Evolutionary conservation across 2,888 invertebrate genomes (phyloP).

Genomic region (Bunonema sp.): DNA sequence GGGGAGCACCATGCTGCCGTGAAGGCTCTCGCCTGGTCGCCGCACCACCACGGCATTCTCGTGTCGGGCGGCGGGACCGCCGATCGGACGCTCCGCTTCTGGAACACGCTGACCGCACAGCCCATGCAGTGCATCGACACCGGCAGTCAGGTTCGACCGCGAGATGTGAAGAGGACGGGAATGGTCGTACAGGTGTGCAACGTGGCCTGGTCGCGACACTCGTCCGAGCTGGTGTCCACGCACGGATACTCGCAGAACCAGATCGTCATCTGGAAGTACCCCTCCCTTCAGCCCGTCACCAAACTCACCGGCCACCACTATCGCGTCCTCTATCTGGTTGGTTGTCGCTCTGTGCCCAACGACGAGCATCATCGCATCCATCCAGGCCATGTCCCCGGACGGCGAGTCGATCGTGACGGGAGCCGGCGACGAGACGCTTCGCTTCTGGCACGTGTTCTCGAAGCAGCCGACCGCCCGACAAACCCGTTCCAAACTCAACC

Average conservation of each 20-base stretch:
- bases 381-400: slow-evolving; percentile 75
- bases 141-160: slow-evolving; percentile 66
- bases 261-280: slow-evolving; percentile 95
- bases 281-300: slow-evolving; percentile 84
- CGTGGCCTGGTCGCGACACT: slow-evolving; percentile 94
- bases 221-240: slow-evolving; percentile 83
- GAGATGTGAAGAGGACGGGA: not conserved
- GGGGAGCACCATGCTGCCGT: slow-evolving; percentile 90
- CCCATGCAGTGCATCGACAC: slow-evolving; percentile 96
- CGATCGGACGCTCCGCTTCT: slow-evolving; percentile 73
- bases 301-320: slow-evolving; percentile 91
- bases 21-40: slow-evolving; percentile 92
- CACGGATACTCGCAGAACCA: slow-evolving; percentile 90
- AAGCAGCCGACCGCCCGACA: no score
- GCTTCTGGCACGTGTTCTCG: slow-evolving; percentile 98
- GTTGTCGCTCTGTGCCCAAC: slow-evolving; percentile 1
- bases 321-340: slow-evolving; percentile 69
- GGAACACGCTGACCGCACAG: slow-evolving; percentile 93
- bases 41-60: slow-evolving; percentile 86
- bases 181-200: slow-evolving; percentile 61
- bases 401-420: slow-evolving; percentile 97
- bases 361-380: not conserved
- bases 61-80: slow-evolving; percentile 99
- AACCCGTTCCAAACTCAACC: slow-evolving; percentile 70
- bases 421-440: slow-evolving; percentile 87